phyloP scores from a whole-genome alignment of 2,113 vertebrate genomes.

The Cyphomyrus discorhynchus region DNA sequence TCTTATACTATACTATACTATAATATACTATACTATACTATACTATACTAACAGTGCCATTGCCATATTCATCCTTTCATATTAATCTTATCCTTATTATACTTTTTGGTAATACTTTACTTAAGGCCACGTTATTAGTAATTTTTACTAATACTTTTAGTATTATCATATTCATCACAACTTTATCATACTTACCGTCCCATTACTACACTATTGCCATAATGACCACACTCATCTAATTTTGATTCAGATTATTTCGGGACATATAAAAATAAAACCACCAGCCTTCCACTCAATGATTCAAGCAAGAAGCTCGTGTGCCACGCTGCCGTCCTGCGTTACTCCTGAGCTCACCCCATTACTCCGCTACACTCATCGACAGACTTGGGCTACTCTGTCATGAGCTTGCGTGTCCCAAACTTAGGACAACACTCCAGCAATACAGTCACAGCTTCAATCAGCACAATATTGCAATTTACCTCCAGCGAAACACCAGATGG shows the following conservation, averaged over 20 bases:
- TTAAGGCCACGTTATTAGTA: background rate
- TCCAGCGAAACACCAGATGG: conserved; percentile 52
- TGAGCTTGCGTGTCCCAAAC: background rate
- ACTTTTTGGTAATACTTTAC: background rate
- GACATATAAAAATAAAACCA: background rate
- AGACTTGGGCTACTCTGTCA: background rate
- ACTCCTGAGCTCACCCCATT: background rate
- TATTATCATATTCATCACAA: background rate
- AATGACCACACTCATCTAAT: background rate
- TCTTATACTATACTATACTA: too few species aligned
- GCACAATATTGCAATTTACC: conserved; percentile 52
- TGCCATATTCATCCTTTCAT: background rate
- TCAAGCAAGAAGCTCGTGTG: background rate
- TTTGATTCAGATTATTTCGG: background rate
- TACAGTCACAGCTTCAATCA: conserved; percentile 47
- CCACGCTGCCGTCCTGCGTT: conserved; percentile 22
- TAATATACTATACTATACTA: background rate
- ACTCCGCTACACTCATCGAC: conserved; percentile 33
- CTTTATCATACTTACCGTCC: background rate
- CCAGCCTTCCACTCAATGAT: background rate
- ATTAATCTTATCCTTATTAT: background rate
- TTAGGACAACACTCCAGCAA: conserved; percentile 30
- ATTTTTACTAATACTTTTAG: background rate
- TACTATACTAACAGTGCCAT: background rate
- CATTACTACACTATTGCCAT: background rate